Conservation (phyloP, 2,113 vertebrate species). For the Mola mola region DNA sequence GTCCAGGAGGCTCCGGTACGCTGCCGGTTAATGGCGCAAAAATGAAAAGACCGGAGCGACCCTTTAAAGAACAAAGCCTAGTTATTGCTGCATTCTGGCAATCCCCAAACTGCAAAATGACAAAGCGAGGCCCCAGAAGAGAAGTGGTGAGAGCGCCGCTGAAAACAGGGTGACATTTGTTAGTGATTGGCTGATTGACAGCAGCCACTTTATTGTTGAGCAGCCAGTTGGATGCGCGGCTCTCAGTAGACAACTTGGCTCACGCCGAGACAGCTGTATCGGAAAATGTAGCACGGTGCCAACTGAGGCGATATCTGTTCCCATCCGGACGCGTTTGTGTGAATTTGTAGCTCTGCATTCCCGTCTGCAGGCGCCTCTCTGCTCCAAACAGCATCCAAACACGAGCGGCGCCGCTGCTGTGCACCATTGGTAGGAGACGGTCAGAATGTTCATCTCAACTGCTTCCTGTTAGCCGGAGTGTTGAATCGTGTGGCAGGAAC, state of each 20-base stretch:
- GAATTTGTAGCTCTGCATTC: slow-evolving; percentile 29
- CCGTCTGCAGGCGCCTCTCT: slow-evolving; percentile 33
- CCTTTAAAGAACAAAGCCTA: slow-evolving; percentile 52
- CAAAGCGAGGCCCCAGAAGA: slow-evolving; percentile 34
- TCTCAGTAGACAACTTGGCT: slow-evolving; percentile 39
- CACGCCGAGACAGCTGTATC: slow-evolving; percentile 51
- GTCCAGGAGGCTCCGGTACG: background rate
- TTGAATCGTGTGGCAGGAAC: background rate
- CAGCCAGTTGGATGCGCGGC: slow-evolving; percentile 55
- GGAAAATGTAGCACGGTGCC: slow-evolving; percentile 26
- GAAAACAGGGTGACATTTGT: slow-evolving; percentile 60
- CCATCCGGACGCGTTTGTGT: slow-evolving; percentile 26
- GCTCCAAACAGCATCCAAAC: slow-evolving; percentile 18
- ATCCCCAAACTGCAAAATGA: slow-evolving; percentile 45
- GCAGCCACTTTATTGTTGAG: slow-evolving; percentile 54
- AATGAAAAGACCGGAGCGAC: slow-evolving; percentile 30
- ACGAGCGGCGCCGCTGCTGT: background rate
- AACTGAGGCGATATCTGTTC: slow-evolving; percentile 36
- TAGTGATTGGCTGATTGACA: slow-evolving; percentile 54
- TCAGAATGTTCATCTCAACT: background rate
- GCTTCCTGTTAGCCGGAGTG: background rate
- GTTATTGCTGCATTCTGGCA: slow-evolving; percentile 45
- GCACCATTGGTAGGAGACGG: background rate
- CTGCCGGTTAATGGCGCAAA: slow-evolving; percentile 9
- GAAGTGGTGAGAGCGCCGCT: slow-evolving; percentile 36